These are phyloP conservation scores for Bilobella aurantiaca DNA, from an alignment of 1,140 invertebrate species.

Conservation along the genomic window DNA sequence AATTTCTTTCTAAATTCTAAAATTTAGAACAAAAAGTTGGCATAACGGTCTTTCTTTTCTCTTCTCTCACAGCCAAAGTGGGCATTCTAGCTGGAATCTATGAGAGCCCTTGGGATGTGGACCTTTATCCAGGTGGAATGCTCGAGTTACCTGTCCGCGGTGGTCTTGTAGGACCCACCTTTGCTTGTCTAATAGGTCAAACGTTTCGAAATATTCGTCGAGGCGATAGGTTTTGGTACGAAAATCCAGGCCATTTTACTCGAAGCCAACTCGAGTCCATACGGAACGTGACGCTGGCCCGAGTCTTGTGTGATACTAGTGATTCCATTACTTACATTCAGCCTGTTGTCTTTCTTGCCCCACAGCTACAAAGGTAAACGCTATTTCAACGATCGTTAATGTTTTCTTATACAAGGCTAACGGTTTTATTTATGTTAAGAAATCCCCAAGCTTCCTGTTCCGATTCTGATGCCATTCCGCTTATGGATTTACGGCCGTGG, in stretches of 20 bases:
- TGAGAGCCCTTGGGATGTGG: conserved; percentile 34
- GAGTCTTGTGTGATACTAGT: conserved; percentile 58
- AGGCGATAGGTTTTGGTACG: conserved; percentile 53
- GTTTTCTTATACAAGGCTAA: background rate
- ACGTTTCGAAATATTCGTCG: conserved; percentile 75
- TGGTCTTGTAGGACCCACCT: conserved; percentile 85
- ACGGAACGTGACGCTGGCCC: conserved; percentile 54
- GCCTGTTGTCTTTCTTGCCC: conserved; percentile 37
- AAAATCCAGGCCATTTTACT: conserved; percentile 66
- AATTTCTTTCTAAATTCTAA: background rate
- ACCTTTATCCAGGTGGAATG: conserved; percentile 53
- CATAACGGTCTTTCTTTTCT: too few relatives aligned
- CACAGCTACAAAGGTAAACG: conserved; percentile 31
- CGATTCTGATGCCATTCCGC: conserved; percentile 16
- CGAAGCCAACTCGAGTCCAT: conserved; percentile 51
- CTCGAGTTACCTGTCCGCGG: conserved; percentile 72
- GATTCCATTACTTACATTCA: conserved; percentile 44
- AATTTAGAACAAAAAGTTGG: background rate
- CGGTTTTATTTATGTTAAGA: conserved; percentile 5
- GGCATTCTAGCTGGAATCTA: conserved; percentile 23
- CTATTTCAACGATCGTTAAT: background rate
- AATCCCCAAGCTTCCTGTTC: conserved; percentile 22
- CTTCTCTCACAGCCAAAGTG: conserved; percentile 27
- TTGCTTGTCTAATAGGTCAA: conserved; percentile 89
- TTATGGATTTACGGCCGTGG: conserved; percentile 14